Evolutionary conservation across 2,888 invertebrate genomes (phyloP), one percentile per base, ranked within the genome.

Genomic region (Rhagonycha fulva): DNA sequence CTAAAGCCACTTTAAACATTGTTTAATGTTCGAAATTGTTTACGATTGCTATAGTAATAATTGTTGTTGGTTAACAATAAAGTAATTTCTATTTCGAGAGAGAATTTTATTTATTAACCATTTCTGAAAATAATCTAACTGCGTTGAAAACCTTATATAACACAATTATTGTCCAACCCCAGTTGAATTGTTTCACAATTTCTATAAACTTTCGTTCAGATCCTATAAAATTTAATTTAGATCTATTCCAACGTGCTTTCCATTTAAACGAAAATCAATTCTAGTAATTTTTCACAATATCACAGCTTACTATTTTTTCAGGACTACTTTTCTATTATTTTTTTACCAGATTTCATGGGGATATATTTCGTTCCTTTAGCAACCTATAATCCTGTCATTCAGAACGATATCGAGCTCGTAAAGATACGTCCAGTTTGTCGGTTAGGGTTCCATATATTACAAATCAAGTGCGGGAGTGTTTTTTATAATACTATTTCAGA

Each of bases 371-470:
- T 77, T 70, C 74, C 75, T 77, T 77, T 75, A 75, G 75, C 77
- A 75, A 77, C 74, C 77, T 47, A 77, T 77, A 77, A 77, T 77
- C 76, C 74, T 72, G 78, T 74, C 75, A 78, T 78, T 78, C 74
- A 74, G 68, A 68, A 69, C 71, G 78, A 75, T 76, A 75, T 73
- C 73, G 71, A 68, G 74, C 76, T 76, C 76, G 69, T 76, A 76
- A 78, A 76, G 76, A 76, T 75, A 75, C 76, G 74, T 76, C 78
- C 76, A 61, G 66, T 70, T 47, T 76, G 76, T 69, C 71, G 69
- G 78, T 76, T 68, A 78, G 70, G 72, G 76, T 68, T 70, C 60
- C 63, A 78, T 77, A 77, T 78, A 76, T 76, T 76, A 76, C 47
- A 26, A 68, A 76, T 76, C 74, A 70, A 70, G 68, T 70, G 68